These are phyloP conservation scores for Pipistrellus pygmaeus DNA, from an alignment of 2,797 vertebrate genomes.

Conservation along the genomic window DNA sequence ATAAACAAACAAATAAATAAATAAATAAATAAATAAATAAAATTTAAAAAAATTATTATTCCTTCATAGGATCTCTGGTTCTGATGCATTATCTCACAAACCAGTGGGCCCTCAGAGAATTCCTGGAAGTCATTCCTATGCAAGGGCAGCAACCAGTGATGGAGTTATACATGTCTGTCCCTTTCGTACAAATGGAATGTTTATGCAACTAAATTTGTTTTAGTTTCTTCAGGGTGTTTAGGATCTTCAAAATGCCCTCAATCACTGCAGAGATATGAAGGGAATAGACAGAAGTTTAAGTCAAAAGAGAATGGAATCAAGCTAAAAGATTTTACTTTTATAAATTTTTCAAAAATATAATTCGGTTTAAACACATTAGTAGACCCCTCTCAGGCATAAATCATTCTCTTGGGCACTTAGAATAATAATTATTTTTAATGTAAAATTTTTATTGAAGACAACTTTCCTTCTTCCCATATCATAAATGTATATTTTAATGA, in stretches of 20 bases:
- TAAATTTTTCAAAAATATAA: not conserved
- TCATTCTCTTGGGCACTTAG: slow-evolving; percentile 10
- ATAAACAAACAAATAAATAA: no score
- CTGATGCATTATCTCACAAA: not conserved
- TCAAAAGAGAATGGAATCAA: not conserved
- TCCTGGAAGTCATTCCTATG: not conserved
- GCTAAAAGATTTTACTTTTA: not conserved
- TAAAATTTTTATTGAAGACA: slow-evolving; percentile 31
- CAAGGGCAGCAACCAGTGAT: not conserved
- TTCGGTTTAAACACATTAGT: not conserved
- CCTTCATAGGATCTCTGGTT: not conserved
- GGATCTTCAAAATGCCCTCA: not conserved
- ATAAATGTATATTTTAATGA: not conserved
- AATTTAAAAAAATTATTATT: no score
- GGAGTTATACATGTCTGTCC: not conserved
- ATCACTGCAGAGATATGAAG: not conserved
- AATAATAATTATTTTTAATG: slow-evolving; percentile 15
- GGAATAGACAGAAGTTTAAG: not conserved
- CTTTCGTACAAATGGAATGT: not conserved
- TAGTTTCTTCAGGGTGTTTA: not conserved
- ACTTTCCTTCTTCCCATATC: not conserved
- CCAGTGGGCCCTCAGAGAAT: not conserved
- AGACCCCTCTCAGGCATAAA: not conserved
- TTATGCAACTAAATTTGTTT: not conserved
- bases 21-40: no score